A percentile compares a stretch with the other conserved stretches of the same genome.
Evolutionary conservation across 1,140 invertebrate genomes (phyloP).

Genomic region (Neodiprion fabricii): DNA sequence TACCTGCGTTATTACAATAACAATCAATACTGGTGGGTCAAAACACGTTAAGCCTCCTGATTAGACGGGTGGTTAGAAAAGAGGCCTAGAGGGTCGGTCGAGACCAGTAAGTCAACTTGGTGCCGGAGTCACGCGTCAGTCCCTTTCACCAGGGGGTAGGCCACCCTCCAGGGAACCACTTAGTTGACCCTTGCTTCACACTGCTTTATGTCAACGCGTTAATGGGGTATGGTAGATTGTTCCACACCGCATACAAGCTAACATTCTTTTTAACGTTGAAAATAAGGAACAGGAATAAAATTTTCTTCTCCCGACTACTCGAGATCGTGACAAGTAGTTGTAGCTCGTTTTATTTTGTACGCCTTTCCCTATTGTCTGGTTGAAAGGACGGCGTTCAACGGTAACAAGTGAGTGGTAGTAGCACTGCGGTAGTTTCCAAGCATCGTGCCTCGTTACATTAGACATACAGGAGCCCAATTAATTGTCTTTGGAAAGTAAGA

Average conservation of each 20-base stretch:
- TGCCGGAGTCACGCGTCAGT: slow-evolving; percentile 1
- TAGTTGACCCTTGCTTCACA: slow-evolving; percentile 21
- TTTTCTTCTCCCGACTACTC: background rate
- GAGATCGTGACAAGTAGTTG: background rate
- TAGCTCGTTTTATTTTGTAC: background rate
- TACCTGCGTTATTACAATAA: slow-evolving; percentile 28
- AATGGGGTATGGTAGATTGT: slow-evolving; percentile 25
- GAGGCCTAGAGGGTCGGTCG: slow-evolving; percentile 9
- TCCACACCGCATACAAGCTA: slow-evolving; percentile 23
- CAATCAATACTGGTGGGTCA: slow-evolving; percentile 22
- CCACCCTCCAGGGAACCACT: slow-evolving; percentile 32
- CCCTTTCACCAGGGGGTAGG: slow-evolving; percentile 31
- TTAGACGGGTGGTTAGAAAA: slow-evolving; percentile 17
- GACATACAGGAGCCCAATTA: slow-evolving; percentile 1
- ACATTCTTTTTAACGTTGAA: background rate
- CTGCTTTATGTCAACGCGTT: slow-evolving; percentile 11
- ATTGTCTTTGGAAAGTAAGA: slow-evolving; percentile 7
- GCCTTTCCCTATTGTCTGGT: slow-evolving; percentile 4
- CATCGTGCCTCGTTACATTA: background rate
- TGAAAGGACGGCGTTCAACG: background rate
- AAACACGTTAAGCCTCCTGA: slow-evolving; percentile 23
- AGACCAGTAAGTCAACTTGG: background rate
- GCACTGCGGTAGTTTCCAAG: background rate
- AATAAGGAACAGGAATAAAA: background rate
- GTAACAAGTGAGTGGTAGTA: background rate